Conservation (phyloP, 2,113 vertebrate genomes). For the Hydrochoerus hydrochaeris region DNA sequence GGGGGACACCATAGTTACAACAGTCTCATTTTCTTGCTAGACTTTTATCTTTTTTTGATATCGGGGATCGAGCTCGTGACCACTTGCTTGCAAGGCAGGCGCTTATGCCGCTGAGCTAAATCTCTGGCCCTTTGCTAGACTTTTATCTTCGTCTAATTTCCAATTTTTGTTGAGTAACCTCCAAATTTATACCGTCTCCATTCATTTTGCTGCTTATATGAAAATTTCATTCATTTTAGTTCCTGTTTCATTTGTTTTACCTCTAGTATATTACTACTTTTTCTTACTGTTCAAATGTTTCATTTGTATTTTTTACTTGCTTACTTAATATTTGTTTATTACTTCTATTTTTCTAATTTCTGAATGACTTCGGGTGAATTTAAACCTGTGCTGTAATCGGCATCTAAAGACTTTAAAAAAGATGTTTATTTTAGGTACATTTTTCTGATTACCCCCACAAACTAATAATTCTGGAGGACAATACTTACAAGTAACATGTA, state of each 20-base stretch:
- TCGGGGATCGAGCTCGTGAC: too few species aligned
- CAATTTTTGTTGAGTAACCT: constrained; percentile 7
- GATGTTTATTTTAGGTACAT: not conserved
- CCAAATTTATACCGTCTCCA: not conserved
- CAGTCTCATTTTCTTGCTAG: not conserved
- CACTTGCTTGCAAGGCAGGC: too few species aligned
- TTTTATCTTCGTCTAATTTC: not conserved
- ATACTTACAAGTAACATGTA: not conserved
- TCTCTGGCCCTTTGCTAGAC: too few species aligned
- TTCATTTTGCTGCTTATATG: not conserved
- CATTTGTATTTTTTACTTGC: not conserved
- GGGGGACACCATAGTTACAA: not conserved
- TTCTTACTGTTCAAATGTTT: not conserved
- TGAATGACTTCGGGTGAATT: not conserved
- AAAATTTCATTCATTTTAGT: constrained; percentile 24
- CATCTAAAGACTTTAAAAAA: not conserved
- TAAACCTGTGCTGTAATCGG: not conserved
- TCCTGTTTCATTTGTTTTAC: not conserved
- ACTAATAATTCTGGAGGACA: not conserved
- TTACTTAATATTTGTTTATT: not conserved
- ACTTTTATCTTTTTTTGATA: too few species aligned
- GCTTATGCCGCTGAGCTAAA: too few species aligned
- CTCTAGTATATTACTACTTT: not conserved
- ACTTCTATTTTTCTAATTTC: constrained; percentile 41
- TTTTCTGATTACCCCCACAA: not conserved